phyloP scores from a whole-genome alignment of 37 sponge, comb jelly and placozoan genomes.

The Halisarca cf. caerulea region DNA sequence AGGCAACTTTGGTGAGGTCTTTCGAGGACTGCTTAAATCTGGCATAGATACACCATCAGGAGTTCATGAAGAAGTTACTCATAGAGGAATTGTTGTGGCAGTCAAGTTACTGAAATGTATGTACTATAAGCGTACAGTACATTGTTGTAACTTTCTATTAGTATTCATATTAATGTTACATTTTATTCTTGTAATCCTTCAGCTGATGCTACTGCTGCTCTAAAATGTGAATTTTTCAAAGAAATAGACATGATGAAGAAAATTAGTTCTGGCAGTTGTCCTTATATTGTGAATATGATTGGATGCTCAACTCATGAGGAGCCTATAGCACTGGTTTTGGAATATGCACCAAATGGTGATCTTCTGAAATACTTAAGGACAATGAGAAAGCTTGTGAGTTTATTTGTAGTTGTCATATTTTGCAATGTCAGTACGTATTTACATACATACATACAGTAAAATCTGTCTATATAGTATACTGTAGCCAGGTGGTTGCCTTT shows the following conservation, averaged over 20 bases:
- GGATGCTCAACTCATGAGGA: conserved; percentile 23
- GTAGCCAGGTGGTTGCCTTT: too few species aligned
- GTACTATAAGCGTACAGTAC: not conserved
- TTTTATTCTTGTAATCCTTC: not conserved
- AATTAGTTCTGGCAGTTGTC: not conserved
- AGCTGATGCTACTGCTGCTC: conserved; percentile 15
- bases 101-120: conserved; percentile 53
- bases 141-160: too few species aligned
- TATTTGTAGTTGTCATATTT: too few species aligned
- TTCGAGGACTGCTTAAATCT: conserved; percentile 28
- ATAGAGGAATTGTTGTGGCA: conserved; percentile 22
- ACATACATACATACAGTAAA: too few species aligned
- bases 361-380: conserved; percentile 19
- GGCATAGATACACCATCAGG: not conserved
- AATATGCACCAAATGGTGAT: conserved; percentile 20
- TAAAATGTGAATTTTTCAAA: conserved; percentile 14
- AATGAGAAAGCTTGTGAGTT: conserved; percentile 11
- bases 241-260: conserved; percentile 28
- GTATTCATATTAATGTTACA: too few species aligned
- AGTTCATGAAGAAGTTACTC: not conserved
- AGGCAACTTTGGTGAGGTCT: conserved; percentile 65
- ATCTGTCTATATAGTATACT: too few species aligned
- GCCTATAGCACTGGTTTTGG: conserved; percentile 18
- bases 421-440: too few species aligned
- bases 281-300: conserved; percentile 19